Evolutionary conservation across 2,888 invertebrate species (phyloP).

Genomic region (Dendrolimus houi): DNA sequence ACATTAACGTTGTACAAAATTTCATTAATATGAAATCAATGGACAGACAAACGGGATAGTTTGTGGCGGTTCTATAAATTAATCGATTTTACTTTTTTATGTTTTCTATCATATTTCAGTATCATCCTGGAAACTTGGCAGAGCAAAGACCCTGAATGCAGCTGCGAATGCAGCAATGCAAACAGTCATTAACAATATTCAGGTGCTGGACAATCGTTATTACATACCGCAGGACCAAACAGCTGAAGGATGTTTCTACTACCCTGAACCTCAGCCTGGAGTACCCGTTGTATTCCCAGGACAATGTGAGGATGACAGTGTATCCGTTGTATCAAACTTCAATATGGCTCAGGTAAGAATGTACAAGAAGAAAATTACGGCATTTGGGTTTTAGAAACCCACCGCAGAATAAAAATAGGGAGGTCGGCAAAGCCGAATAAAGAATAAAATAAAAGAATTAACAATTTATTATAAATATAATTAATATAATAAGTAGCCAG

Average conservation of each 20-base stretch:
- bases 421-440: too few species aligned
- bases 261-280: constrained; percentile 35
- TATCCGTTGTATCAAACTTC: constrained; percentile 31
- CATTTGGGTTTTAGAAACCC: too few species aligned
- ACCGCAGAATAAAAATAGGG: too few species aligned
- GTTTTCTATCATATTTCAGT: constrained; percentile 23
- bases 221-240: constrained; percentile 32
- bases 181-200: constrained; percentile 18
- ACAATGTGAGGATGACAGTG: constrained; percentile 19
- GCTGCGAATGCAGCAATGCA: constrained; percentile 26
- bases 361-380: too few species aligned
- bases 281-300: constrained; percentile 46
- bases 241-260: constrained; percentile 46
- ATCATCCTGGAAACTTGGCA: constrained; percentile 52
- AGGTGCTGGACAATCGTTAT: constrained; percentile 35
- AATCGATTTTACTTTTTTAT: too few species aligned
- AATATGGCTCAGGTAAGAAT: constrained; percentile 25
- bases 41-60: too few species aligned
- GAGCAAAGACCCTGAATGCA: constrained; percentile 27
- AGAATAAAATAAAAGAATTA: too few species aligned
- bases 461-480: too few species aligned
- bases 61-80: too few species aligned
- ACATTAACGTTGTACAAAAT: too few species aligned
- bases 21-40: too few species aligned
- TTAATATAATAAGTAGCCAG: too few species aligned